Conservation (phyloP, 2,797 vertebrate species). For the Hippopotamyrus pictus region DNA sequence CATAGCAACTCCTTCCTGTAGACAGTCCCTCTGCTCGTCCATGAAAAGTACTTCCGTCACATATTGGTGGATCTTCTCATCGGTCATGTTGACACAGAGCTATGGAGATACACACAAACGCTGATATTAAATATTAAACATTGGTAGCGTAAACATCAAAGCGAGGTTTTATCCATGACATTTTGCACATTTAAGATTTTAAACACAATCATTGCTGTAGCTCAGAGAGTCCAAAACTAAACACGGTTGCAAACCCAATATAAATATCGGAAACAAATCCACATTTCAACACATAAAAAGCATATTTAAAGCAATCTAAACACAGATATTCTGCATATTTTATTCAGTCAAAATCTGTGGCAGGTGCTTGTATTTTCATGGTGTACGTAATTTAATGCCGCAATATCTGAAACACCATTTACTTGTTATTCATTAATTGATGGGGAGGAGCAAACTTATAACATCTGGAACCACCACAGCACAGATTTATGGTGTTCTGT, state of each 20-base stretch:
- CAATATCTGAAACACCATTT: neutral
- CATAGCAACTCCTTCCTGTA: slow-evolving; percentile 86
- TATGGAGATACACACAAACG: slow-evolving; percentile 40
- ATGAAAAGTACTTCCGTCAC: slow-evolving; percentile 86
- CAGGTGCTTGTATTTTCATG: neutral
- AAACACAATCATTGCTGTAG: neutral
- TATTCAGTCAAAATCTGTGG: neutral
- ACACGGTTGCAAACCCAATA: neutral
- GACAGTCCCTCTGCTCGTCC: slow-evolving; percentile 84
- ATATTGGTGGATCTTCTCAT: slow-evolving; percentile 83
- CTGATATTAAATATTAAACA: slow-evolving; percentile 24
- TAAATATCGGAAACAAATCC: neutral
- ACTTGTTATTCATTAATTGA: neutral
- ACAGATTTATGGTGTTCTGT: neutral
- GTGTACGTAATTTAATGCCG: neutral
- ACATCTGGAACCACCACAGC: neutral
- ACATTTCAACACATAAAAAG: neutral
- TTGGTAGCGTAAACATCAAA: neutral
- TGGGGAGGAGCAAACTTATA: neutral
- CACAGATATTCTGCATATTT: neutral
- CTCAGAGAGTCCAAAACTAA: neutral
- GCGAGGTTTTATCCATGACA: neutral
- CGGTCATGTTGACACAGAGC: slow-evolving; percentile 96
- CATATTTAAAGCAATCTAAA: neutral
- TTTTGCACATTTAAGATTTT: neutral